Conservation (phyloP, 2,888 invertebrate species). For the Muschampia plurimacula region DNA sequence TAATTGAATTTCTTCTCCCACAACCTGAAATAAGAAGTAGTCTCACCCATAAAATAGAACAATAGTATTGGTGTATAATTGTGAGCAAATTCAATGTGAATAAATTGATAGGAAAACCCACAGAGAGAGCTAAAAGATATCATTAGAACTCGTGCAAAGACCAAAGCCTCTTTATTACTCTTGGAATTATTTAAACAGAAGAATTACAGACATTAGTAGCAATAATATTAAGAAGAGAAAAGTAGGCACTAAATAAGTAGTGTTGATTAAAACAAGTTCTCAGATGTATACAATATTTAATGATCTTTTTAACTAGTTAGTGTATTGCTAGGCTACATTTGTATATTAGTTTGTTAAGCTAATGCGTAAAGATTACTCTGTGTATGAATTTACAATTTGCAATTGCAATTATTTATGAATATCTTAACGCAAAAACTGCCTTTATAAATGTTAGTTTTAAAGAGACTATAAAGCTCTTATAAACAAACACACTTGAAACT, state of each 20-base stretch:
- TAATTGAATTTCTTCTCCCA: slow-evolving; percentile 83
- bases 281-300: slow-evolving; percentile 65
- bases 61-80: slow-evolving; percentile 42
- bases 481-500: not conserved
- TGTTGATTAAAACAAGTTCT: slow-evolving; percentile 70
- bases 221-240: slow-evolving; percentile 43
- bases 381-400: slow-evolving; percentile 33
- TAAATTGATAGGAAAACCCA: slow-evolving; percentile 51
- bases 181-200: slow-evolving; percentile 52
- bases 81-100: slow-evolving; percentile 34
- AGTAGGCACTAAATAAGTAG: slow-evolving; percentile 49
- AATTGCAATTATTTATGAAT: slow-evolving; percentile 30
- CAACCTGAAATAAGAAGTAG: slow-evolving; percentile 85
- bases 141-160: slow-evolving; percentile 71
- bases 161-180: slow-evolving; percentile 84
- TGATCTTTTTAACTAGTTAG: slow-evolving; percentile 61
- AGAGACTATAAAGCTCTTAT: slow-evolving; percentile 53
- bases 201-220: slow-evolving; percentile 34
- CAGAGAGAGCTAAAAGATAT: slow-evolving; percentile 47
- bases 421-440: slow-evolving; percentile 54
- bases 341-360: slow-evolving; percentile 57
- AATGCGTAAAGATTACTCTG: slow-evolving; percentile 50
- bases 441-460: slow-evolving; percentile 56
- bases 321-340: slow-evolving; percentile 53
- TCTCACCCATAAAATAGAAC: slow-evolving; percentile 84